These are phyloP conservation scores for Nemotelus pantherinus DNA, from an alignment of 2,888 invertebrate species.

Conservation along the genomic window DNA sequence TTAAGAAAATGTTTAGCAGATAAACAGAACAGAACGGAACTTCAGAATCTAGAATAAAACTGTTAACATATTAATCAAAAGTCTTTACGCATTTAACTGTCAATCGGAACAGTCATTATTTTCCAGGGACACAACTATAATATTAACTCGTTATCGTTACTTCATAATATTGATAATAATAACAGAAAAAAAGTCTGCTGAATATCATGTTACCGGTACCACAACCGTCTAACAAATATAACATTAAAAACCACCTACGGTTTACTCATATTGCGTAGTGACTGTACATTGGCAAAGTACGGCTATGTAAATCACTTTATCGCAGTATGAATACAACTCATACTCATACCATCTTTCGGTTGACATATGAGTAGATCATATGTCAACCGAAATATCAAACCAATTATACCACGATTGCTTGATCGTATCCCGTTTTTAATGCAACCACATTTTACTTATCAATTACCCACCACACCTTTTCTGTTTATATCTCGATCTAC, in stretches of 20 bases:
- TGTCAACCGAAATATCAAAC: constrained; percentile 26
- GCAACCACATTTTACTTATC: too few relatives aligned
- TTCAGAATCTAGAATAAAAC: too few relatives aligned
- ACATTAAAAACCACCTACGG: constrained; percentile 15
- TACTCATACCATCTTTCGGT: not conserved
- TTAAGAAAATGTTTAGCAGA: too few relatives aligned
- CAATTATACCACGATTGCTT: constrained; percentile 30
- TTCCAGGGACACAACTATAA: too few relatives aligned
- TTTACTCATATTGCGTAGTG: too few relatives aligned
- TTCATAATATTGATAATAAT: constrained; percentile 3
- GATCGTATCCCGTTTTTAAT: not conserved
- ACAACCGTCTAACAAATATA: constrained; percentile 27
- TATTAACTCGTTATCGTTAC: not conserved
- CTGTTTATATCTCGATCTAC: not conserved
- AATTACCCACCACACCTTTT: too few relatives aligned
- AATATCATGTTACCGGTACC: constrained; percentile 28
- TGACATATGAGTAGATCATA: not conserved
- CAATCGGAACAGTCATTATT: not conserved
- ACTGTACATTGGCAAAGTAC: too few relatives aligned
- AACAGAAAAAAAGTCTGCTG: constrained; percentile 28
- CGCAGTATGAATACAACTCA: not conserved
- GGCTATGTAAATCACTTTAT: not conserved
- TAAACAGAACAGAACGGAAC: too few relatives aligned
- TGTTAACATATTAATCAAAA: too few relatives aligned
- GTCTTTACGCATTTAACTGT: not conserved